Evolutionary conservation across 35 echinoderm and acorn worm genomes (phyloP), one percentile per base, ranked within the genome.

Genomic region (Lytechinus variegatus): DNA sequence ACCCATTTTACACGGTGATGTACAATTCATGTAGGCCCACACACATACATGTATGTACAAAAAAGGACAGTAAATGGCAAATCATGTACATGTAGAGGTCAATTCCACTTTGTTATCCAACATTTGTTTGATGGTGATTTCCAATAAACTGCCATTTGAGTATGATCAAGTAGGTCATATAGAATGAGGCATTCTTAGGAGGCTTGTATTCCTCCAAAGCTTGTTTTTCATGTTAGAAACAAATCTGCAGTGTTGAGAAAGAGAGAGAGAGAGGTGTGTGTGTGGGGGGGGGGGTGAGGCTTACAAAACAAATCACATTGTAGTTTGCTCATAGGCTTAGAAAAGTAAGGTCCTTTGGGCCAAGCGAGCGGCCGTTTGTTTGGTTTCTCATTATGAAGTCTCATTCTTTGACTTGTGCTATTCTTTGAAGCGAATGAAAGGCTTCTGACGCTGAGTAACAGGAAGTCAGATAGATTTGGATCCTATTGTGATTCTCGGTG

Each of bases 401-500:
- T 24, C 66, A 79, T 79, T 79, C 66, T 79, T 79, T 79, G 66
- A 6, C 66, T 58, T 7, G 14, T 79, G 12, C 66, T 79, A 79
- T 79, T 79, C 66, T n/a, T 4, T 79, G 66, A 79, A 79, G 16
- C 19, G 0, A 79, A 79, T 24, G 66, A 79, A 79, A 79, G 66
- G 88, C 88, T 90, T 53, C 57, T 56, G 92, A 93, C 92, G 14
- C 54, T 93, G 92, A 93, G 92, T 93, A 93, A 93, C 14, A 93
- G 92, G 92, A 93, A 93, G 53, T 93, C n/a, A 54, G 21, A 13
- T 10, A 19, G 92, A 93, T 93, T 93, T 11, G 13, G 16, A 27
- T 44, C 19, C 66, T 79, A 24, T 79, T 79, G 21, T 79, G 66
- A 79, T 44, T 44, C 33, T 44, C 33, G 33, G 33, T 44, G 33